Evolutionary conservation across 2,113 vertebrate species (phyloP).

Genomic region (Atherinomorus stipes): DNA sequence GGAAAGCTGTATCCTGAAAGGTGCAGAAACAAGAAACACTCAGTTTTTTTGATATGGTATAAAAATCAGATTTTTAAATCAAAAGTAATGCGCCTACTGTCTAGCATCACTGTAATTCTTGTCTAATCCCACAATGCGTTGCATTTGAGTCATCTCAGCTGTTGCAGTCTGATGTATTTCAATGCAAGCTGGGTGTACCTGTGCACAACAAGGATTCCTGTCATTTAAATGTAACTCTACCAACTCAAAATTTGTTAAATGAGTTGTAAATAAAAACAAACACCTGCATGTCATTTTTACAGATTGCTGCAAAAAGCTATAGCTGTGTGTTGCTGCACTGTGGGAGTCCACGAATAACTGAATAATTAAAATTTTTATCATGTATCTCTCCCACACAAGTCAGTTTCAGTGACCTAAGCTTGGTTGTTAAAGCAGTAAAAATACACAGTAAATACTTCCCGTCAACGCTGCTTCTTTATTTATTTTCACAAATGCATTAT

Average conservation of each 20-base stretch:
- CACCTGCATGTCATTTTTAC: slow-evolving; percentile 19
- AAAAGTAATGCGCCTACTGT: neutral
- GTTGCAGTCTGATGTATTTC: too few species aligned
- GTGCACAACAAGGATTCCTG: neutral
- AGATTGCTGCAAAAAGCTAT: neutral
- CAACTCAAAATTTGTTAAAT: slow-evolving; percentile 11
- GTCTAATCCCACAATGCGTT: too few species aligned
- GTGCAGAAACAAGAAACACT: neutral
- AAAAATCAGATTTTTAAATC: neutral
- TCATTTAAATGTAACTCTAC: neutral
- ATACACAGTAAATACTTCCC: neutral
- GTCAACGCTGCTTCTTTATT: too few species aligned
- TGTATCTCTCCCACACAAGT: slow-evolving; percentile 22
- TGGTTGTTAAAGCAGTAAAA: neutral
- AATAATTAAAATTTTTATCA: slow-evolving; percentile 38
- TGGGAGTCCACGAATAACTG: slow-evolving; percentile 27
- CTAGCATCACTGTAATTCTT: neutral
- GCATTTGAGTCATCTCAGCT: too few species aligned
- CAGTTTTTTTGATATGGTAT: neutral
- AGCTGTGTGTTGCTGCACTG: slow-evolving; percentile 6
- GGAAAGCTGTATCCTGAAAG: too few species aligned
- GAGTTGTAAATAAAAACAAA: slow-evolving; percentile 22
- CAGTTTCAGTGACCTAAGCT: slow-evolving; percentile 1
- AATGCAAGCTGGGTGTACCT: neutral
- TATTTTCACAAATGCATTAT: too few species aligned